Conservation (phyloP, 2,113 vertebrate species). For the Pomatostomus ruficeps region DNA sequence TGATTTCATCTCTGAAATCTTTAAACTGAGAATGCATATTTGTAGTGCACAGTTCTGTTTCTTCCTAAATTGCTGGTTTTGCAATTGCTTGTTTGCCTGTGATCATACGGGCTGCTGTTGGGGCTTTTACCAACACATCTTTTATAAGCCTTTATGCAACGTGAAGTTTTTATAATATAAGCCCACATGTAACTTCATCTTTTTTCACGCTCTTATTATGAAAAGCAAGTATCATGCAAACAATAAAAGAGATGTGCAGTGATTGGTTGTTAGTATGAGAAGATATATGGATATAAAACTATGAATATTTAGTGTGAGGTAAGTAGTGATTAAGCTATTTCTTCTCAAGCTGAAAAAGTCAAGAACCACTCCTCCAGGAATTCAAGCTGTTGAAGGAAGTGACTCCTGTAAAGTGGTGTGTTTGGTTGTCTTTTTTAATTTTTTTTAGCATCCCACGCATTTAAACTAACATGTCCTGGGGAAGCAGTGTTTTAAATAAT, state of each 20-base stretch:
- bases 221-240: background rate
- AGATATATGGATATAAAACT: background rate
- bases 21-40: background rate
- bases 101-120: background rate
- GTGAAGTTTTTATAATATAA: background rate
- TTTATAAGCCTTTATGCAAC: background rate
- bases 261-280: background rate
- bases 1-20: background rate
- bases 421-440: background rate
- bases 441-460: background rate
- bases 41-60: background rate
- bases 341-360: slow-evolving; percentile 7
- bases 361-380: slow-evolving; percentile 4
- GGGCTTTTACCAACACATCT: background rate
- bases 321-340: slow-evolving; percentile 7
- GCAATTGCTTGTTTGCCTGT: background rate
- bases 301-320: background rate
- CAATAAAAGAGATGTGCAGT: background rate
- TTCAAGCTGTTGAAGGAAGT: background rate
- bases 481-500: background rate
- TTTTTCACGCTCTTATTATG: background rate
- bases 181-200: background rate
- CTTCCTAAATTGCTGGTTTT: background rate
- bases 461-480: background rate
- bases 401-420: background rate